phyloP scores from a whole-genome alignment of 2,888 invertebrate species.

The Sinodicranocentrus sp. region DNA sequence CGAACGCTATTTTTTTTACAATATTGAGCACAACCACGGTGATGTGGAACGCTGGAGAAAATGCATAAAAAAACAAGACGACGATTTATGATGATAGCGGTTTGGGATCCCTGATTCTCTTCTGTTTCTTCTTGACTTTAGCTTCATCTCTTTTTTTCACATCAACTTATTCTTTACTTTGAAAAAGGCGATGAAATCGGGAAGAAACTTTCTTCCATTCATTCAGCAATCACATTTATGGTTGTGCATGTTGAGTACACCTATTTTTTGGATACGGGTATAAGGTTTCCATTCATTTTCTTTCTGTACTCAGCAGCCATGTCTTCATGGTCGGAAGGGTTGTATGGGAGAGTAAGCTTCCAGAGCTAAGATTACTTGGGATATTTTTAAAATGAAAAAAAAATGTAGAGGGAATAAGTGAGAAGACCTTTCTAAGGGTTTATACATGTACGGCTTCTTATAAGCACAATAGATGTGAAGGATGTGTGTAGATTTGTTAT shows the following conservation, averaged over 20 bases:
- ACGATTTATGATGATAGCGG: conserved; percentile 68
- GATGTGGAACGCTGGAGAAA: conserved; percentile 40
- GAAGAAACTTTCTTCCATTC: conserved; percentile 43
- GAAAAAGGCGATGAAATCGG: conserved; percentile 51
- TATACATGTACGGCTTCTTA: too few relatives aligned
- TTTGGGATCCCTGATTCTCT: conserved; percentile 54
- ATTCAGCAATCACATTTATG: conserved; percentile 50
- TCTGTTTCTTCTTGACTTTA: conserved; percentile 54
- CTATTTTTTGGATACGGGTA: conserved; percentile 12
- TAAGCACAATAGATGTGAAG: not conserved
- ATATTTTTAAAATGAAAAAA: conserved; percentile 38
- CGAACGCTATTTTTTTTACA: conserved; percentile 27
- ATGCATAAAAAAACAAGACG: conserved; percentile 56
- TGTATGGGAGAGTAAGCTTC: conserved; percentile 22
- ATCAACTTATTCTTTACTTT: conserved; percentile 3
- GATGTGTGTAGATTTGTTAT: not conserved
- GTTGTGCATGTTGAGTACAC: not conserved
- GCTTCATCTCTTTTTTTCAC: conserved; percentile 29
- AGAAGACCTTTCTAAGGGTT: not conserved
- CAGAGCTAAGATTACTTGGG: conserved; percentile 44
- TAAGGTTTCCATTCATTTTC: conserved; percentile 52
- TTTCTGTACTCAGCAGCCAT: conserved; percentile 46
- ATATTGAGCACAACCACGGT: conserved; percentile 46
- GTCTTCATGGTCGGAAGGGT: conserved; percentile 50
- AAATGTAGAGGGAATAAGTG: conserved; percentile 21